phyloP scores from a whole-genome alignment of 2,797 vertebrate genomes.

The Syncerus caffer region DNA sequence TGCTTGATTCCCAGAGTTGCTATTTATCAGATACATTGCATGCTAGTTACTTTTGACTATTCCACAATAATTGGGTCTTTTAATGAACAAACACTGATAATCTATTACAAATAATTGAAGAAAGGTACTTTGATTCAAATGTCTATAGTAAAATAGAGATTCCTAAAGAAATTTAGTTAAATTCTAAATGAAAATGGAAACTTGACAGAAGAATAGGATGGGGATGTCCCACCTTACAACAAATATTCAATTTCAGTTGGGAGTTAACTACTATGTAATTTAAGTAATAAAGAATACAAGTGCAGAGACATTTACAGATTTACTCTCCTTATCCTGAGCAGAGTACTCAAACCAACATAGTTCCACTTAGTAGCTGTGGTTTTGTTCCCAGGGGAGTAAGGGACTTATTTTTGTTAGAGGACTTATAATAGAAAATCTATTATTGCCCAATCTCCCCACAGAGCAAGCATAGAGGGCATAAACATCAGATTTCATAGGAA shows the following conservation, averaged over 20 bases:
- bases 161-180: slow-evolving; percentile 54
- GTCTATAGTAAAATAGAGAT: slow-evolving; percentile 52
- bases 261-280: neutral
- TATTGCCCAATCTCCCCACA: neutral
- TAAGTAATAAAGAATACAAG: neutral
- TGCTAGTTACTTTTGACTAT: neutral
- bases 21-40: neutral
- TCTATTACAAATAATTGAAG: slow-evolving; percentile 52
- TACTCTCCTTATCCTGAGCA: neutral
- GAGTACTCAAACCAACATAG: neutral
- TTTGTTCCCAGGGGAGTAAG: neutral
- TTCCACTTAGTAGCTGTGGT: neutral
- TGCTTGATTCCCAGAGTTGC: neutral
- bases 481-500: slow-evolving; percentile 10
- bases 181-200: slow-evolving; percentile 63
- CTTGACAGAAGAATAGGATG: neutral
- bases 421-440: slow-evolving; percentile 31
- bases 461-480: neutral
- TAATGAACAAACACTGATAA: slow-evolving; percentile 38
- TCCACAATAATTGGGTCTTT: slow-evolving; percentile 31
- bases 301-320: neutral
- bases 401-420: neutral
- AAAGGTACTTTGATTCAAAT: slow-evolving; percentile 37
- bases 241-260: neutral
- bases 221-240: neutral